These are phyloP conservation scores for Drosophila sproati DNA, from an alignment of 1,140 invertebrate species.

Conservation along the genomic window DNA sequence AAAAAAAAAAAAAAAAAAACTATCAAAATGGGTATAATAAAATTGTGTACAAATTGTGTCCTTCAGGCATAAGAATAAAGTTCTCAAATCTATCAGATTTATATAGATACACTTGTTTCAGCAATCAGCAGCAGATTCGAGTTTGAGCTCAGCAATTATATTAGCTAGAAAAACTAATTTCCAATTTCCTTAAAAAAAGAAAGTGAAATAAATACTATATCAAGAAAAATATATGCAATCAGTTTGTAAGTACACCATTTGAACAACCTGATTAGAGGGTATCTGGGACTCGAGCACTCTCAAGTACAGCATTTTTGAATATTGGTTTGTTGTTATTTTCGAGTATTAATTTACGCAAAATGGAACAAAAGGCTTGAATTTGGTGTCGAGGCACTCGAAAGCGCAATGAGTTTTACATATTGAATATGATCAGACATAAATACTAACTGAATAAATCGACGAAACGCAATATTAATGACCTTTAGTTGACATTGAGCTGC, in stretches of 20 bases:
- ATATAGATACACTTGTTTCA: too few species aligned
- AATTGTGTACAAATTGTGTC: background rate
- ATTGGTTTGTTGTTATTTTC: background rate
- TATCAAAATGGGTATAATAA: background rate
- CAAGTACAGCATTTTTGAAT: background rate
- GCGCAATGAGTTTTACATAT: slow-evolving; percentile 1
- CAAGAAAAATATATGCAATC: too few species aligned
- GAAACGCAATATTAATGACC: slow-evolving; percentile 59
- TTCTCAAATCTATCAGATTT: too few species aligned
- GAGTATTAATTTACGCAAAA: slow-evolving; percentile 60
- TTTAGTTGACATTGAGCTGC: slow-evolving; percentile 65
- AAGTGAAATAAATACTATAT: too few species aligned
- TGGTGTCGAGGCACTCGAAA: background rate
- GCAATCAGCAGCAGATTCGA: too few species aligned
- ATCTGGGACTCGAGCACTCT: background rate
- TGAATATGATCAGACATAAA: background rate
- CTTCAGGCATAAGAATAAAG: background rate
- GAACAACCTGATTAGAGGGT: background rate
- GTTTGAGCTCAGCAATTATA: too few species aligned
- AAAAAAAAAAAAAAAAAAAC: background rate
- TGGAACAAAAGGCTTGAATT: slow-evolving; percentile 60
- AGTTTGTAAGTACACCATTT: too few species aligned
- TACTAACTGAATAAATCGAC: slow-evolving; percentile 4
- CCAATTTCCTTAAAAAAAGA: too few species aligned
- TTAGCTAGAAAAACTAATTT: too few species aligned